A percentile compares a stretch with the other conserved stretches of the same genome.
Evolutionary conservation across 2,797 vertebrate species (phyloP).

Genomic region (Micromesistius poutassou): DNA sequence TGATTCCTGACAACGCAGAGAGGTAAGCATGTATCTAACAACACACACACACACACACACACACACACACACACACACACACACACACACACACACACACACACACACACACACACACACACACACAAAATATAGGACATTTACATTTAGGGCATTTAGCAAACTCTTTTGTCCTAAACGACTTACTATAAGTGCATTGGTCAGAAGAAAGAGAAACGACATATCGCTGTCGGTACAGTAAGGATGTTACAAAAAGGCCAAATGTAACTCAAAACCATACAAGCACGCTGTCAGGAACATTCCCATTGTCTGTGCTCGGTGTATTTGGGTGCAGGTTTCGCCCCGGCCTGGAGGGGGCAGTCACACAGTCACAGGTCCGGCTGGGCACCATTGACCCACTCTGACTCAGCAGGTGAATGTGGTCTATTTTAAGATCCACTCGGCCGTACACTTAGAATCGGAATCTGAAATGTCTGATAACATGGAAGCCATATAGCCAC

Average conservation of each 20-base stretch:
- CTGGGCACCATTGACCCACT: not conserved
- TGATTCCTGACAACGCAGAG: too few relatives aligned
- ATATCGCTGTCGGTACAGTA: too few relatives aligned
- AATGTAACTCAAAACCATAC: too few relatives aligned
- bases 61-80: not conserved
- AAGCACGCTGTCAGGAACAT: too few relatives aligned
- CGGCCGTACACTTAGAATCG: not conserved
- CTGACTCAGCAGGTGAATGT: not conserved
- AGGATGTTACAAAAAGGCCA: too few relatives aligned
- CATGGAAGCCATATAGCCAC: not conserved
- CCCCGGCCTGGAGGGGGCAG: not conserved
- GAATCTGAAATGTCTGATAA: not conserved
- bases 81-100: slow-evolving; percentile 7
- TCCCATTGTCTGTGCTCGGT: too few relatives aligned
- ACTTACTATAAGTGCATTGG: too few relatives aligned
- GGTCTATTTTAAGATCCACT: slow-evolving; percentile 1
- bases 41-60: not conserved
- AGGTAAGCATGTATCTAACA: not conserved
- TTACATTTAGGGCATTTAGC: too few relatives aligned
- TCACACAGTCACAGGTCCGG: not conserved
- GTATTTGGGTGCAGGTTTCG: too few relatives aligned
- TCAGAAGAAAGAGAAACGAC: too few relatives aligned
- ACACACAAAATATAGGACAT: too few relatives aligned
- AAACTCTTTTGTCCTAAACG: too few relatives aligned
- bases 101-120: not conserved